Base-by-base conservation (phyloP, 1,140 invertebrate genomes). In the Formica exsecta region DNA sequence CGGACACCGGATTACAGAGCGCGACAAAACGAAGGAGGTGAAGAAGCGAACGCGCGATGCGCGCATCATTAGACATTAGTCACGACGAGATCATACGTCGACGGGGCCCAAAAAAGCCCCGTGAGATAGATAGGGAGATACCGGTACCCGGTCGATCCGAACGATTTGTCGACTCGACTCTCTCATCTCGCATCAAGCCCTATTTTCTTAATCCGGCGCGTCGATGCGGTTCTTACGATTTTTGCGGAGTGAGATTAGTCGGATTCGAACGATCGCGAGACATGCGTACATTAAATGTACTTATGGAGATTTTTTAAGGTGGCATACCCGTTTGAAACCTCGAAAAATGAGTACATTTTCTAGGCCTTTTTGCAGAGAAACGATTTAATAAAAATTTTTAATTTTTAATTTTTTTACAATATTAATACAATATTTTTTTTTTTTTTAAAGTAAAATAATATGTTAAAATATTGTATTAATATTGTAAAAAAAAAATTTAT, bases 141-240 rank as follows among this genome's bases (percentile, higher is more conserved):
- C 38, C 38, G 75, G 64, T 44, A 65, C 62, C 44, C 25, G 36
- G 5, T 25, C 51, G 64, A 90, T 86, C 44, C 54, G 86, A 59
- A 68, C 74, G 92, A 92, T 92, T 93, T 93, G 92, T 93, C 92
- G 89, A 79, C 88, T 86, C 86, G 86, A 85, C 1, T 32, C 48
- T 68, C 38, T 71, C n/a, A 29, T 68, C 66, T 85, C 54, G 57
- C 64, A 74, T 64, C 44, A 79, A 92, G 90, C 91, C 91, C 79
- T 86, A 75, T 92, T 91, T 92, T 91, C 91, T 92, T 93, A 93
- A 93, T 93, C 92, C 92, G 71, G 3, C 41, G 29, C 73, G 68
- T 75, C 73, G 86, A 64, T 19, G 68, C 71, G 59, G 11, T 44
- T 59, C 22, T 71, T 70, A 38, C 41, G 48, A 71, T 71, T 81